Evolutionary conservation across 1,140 invertebrate species (phyloP), one percentile per base, ranked within the genome.

Genomic region (Bombus ignitus): DNA sequence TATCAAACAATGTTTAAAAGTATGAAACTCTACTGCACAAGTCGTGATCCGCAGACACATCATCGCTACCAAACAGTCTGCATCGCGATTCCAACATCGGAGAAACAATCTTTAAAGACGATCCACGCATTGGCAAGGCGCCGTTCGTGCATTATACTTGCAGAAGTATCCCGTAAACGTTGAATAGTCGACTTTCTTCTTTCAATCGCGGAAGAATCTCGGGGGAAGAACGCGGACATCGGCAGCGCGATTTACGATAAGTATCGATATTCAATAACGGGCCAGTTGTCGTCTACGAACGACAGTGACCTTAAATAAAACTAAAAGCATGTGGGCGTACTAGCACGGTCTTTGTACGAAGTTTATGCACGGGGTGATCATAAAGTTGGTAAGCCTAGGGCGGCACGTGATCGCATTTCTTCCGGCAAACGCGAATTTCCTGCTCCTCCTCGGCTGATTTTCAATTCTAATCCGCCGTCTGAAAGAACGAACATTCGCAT

Each of bases 201-300:
- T 59, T 35, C 35, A 42, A 66, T 81, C 57, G 18, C 22, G 28
- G 42, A 53, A 65, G n/a, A 57, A 70, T 77, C 28, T 42, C 12
- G n/a, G 13, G 8, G 18, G 39, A 42, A 42, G 62, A 28, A 62
- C 35, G 32, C 32, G 15, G 22, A 44, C 32, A 32, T n/a, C 9
- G 32, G 32, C 13, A 13, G 1, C 1, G 53, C 66, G 42, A 83
- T 87, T 87, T 66, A 72, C 53, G 32, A 53, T n/a, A 65, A 72
- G 66, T 65, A 86, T 76, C 72, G 85, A 82, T 86, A 82, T 70
- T 82, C 72, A 86, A 86, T 86, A 86, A 82, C 32, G 28, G 35
- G 22, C 74, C 57, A 62, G 71, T 25, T 8, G 44, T 47, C 39
- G 47, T 47, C 73, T 25, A 39, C 35, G 22, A 25, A 35, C 42